Evolutionary conservation across 2,888 invertebrate species (phyloP).

Genomic region (Drosophila hawaiiensis): DNA sequence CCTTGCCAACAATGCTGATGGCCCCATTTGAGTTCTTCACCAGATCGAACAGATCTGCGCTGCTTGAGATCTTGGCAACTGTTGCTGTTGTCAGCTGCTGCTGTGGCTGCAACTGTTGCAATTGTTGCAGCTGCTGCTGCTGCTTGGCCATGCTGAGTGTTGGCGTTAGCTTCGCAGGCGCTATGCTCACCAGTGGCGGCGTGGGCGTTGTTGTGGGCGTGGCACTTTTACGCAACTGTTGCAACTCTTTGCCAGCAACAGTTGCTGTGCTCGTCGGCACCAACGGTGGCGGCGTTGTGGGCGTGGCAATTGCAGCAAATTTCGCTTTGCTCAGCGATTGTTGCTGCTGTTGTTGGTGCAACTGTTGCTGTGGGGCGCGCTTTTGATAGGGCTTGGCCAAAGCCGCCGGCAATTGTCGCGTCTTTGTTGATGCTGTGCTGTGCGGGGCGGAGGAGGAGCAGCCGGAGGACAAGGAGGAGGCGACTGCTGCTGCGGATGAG

Average conservation of each 20-base stretch:
- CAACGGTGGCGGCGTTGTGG: constrained; percentile 81
- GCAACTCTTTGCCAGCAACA: constrained; percentile 59
- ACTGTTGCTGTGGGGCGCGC: constrained; percentile 44
- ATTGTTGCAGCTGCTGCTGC: constrained; percentile 17
- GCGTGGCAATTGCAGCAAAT: constrained; percentile 77
- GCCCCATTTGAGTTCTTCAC: constrained; percentile 83
- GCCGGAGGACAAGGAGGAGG: background rate
- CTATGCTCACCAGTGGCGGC: constrained; percentile 82
- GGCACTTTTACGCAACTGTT: constrained; percentile 56
- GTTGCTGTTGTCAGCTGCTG: constrained; percentile 16
- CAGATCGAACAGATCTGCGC: constrained; percentile 82
- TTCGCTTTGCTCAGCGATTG: constrained; percentile 59
- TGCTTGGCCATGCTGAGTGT: constrained; percentile 60
- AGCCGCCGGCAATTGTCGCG: constrained; percentile 51
- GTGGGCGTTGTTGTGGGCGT: constrained; percentile 64
- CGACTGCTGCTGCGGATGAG: background rate
- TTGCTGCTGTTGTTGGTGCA: constrained; percentile 33
- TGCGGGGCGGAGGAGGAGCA: constrained; percentile 5
- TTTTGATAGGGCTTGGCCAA: constrained; percentile 81
- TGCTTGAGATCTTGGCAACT: constrained; percentile 53
- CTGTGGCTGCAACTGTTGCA: constrained; percentile 22
- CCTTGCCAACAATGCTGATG: constrained; percentile 69
- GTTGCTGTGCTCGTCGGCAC: constrained; percentile 74
- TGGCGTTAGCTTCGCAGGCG: constrained; percentile 66
- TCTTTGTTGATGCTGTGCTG: constrained; percentile 30